Evolutionary conservation across 2,113 vertebrate genomes (phyloP).

Genomic region (Micronisus gabar): DNA sequence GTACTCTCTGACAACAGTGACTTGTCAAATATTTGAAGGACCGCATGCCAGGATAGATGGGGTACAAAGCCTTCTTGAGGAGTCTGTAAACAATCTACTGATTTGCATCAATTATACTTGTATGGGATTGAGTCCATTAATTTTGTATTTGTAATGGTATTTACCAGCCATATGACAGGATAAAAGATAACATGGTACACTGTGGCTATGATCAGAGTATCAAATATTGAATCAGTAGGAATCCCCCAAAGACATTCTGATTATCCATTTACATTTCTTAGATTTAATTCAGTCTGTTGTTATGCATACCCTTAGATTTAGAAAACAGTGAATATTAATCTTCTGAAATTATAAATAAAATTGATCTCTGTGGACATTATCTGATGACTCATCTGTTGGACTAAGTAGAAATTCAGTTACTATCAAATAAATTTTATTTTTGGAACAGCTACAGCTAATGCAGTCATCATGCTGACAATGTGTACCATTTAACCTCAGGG

Average conservation of each 20-base stretch:
- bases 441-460: conserved; percentile 36
- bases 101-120: not conserved
- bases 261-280: not conserved
- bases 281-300: not conserved
- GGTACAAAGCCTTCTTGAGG: not conserved
- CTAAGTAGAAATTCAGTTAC: conserved; percentile 21
- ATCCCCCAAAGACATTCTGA: not conserved
- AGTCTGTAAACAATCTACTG: not conserved
- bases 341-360: conserved; percentile 41
- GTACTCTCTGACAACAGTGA: not conserved
- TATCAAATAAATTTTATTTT: conserved; percentile 43
- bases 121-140: not conserved
- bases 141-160: not conserved
- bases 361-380: conserved; percentile 32
- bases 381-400: conserved; percentile 52
- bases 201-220: not conserved
- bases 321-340: conserved; percentile 35
- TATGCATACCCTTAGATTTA: not conserved
- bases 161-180: not conserved
- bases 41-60: not conserved
- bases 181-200: not conserved
- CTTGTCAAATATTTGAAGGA: not conserved
- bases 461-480: conserved; percentile 26
- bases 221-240: conserved; percentile 29
- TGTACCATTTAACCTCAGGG: conserved; percentile 27